Evolutionary conservation across 2,113 vertebrate genomes (phyloP).

Genomic region (Phalacrocorax aristotelis): DNA sequence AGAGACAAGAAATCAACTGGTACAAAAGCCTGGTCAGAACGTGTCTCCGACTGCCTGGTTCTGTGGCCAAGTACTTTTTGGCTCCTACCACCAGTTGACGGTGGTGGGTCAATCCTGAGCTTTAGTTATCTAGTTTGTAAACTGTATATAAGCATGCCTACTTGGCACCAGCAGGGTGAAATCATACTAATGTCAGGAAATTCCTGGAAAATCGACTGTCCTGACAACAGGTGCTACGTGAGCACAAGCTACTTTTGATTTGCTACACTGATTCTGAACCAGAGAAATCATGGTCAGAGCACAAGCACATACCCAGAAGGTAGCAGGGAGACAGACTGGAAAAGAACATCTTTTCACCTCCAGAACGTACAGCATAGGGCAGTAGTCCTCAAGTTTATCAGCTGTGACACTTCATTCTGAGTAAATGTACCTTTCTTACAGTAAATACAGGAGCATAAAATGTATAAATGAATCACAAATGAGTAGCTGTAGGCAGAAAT

Average conservation of each 20-base stretch:
- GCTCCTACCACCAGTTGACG: neutral
- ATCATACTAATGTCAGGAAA: slow-evolving; percentile 30
- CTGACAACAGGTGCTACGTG: slow-evolving; percentile 26
- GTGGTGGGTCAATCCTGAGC: neutral
- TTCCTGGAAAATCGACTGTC: slow-evolving; percentile 42
- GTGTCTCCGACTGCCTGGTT: neutral
- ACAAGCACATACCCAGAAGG: neutral
- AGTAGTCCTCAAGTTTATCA: neutral
- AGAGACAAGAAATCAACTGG: neutral
- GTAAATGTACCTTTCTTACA: neutral
- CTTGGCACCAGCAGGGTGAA: neutral
- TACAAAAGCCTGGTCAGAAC: neutral
- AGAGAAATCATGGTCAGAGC: neutral
- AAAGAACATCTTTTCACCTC: neutral
- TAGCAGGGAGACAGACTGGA: neutral
- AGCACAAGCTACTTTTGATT: slow-evolving; percentile 20
- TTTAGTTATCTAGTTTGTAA: slow-evolving; percentile 15
- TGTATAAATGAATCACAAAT: neutral
- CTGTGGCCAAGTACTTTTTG: neutral
- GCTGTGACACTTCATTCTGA: neutral
- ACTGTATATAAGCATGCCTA: neutral
- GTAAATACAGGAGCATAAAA: neutral
- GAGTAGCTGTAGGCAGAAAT: neutral
- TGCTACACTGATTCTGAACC: neutral
- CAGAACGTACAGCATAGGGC: neutral